Percentiles rank a stretch among this genome's conserved stretches.
Evolutionary conservation across 2,797 vertebrate genomes (phyloP).

Genomic region (Microtus agrestis): DNA sequence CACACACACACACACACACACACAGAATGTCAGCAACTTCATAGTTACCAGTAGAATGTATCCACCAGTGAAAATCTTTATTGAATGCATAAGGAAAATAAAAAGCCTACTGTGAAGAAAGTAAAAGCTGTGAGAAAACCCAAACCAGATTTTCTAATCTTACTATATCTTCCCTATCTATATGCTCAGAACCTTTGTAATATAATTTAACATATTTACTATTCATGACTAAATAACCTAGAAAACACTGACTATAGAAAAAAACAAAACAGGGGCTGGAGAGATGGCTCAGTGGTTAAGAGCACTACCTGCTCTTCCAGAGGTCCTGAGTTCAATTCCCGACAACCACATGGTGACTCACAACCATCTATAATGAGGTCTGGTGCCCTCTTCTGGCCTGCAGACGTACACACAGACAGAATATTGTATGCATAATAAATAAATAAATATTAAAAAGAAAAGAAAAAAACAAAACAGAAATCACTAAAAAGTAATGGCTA

Average conservation of each 20-base stretch:
- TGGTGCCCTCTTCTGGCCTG: too few relatives aligned
- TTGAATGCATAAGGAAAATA: not conserved
- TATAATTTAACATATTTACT: constrained; percentile 26
- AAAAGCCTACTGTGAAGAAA: not conserved
- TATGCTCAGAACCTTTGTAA: not conserved
- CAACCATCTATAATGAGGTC: too few relatives aligned
- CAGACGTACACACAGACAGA: too few relatives aligned
- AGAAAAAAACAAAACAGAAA: not conserved
- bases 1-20: not conserved
- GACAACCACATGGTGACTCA: too few relatives aligned
- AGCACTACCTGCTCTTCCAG: too few relatives aligned
- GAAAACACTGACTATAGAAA: not conserved
- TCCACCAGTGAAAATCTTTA: constrained; percentile 38
- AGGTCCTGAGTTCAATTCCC: too few relatives aligned
- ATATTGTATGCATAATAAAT: too few relatives aligned
- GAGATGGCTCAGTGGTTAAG: too few relatives aligned
- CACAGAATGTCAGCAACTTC: not conserved
- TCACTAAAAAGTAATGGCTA: constrained; percentile 24
- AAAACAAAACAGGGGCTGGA: too few relatives aligned
- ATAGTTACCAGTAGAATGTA: constrained; percentile 16
- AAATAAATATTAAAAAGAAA: too few relatives aligned
- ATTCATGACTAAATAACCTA: constrained; percentile 32
- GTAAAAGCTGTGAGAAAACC: not conserved
- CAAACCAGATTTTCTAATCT: not conserved
- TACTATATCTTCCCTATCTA: constrained; percentile 23